Base-by-base conservation (phyloP, 2,888 invertebrate species). In the Ormia ochracea region DNA sequence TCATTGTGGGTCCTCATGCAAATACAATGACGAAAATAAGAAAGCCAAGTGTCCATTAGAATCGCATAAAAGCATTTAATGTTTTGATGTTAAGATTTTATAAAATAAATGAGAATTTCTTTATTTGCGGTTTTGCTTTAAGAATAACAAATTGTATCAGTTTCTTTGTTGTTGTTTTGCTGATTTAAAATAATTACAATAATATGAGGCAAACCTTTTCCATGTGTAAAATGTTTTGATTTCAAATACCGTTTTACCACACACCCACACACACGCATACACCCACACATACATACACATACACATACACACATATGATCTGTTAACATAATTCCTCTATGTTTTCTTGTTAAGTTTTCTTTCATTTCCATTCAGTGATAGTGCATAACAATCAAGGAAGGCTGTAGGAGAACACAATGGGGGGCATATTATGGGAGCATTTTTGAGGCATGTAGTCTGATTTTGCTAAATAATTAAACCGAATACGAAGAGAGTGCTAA, bases 401-500 rank as follows among this genome's bases (percentile, higher is more conserved):
- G 17, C n/a, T 33, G 6, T 7, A 33, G 10, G 9, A 0, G 43
- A 23, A 33, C 45, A 23, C 2, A 36, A 19, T 14, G 5, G 2
- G 14, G 17, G 23, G 33, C 23, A 45, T 31, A 48, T 17, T 52
- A 9, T n/a, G n/a, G n/a, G n/a, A n/a, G 59, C 38, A 59, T 61
- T 43, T 48, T 33, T 21, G 17, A 17, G 56, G 56, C 48, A 14
- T 48, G 28, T 31, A 6, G 38, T 65, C 48, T 74, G 48, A 56
- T 74, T 74, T 74, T 65, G 45, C 45, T 48, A 31, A 74, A 74
- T 65, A 65, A 65, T 65, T 74, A 74, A 45, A 31, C 48, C 56
- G 48, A 56, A 74, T 56, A 48, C 56, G 56, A 56, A 56, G 56
- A 45, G 72, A 63, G 21, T 61, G 33, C 43, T 52, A 17, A 23